These are phyloP conservation scores for Caerostris darwini DNA, from an alignment of 1,140 invertebrate genomes.

Conservation along the genomic window DNA sequence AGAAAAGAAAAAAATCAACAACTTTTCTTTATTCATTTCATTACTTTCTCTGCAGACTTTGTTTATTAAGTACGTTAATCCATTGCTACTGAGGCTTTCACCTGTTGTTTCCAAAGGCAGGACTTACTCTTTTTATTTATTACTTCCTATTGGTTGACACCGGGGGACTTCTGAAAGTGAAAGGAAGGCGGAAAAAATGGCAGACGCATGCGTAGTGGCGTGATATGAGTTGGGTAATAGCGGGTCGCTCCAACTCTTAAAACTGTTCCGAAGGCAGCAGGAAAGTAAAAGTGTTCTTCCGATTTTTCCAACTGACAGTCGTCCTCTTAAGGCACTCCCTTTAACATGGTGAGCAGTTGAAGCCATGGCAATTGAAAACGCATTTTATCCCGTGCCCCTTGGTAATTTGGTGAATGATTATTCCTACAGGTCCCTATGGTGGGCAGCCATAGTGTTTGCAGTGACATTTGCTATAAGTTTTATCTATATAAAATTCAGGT, in stretches of 20 bases:
- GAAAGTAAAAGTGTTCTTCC: conserved; percentile 56
- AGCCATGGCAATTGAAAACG: neutral
- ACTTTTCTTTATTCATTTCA: neutral
- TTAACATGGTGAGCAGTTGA: neutral
- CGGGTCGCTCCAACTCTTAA: conserved; percentile 62
- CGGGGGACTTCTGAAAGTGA: conserved; percentile 39
- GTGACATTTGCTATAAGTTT: conserved; percentile 44
- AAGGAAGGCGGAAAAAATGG: conserved; percentile 54
- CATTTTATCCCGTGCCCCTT: conserved; percentile 41
- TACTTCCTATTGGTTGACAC: conserved; percentile 37
- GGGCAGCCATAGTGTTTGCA: conserved; percentile 50
- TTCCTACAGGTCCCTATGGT: conserved; percentile 64
- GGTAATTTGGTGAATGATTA: conserved; percentile 30
- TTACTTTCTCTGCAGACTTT: no score
- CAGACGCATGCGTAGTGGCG: conserved; percentile 45
- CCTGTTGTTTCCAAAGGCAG: neutral
- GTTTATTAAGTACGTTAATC: no score
- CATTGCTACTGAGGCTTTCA: neutral
- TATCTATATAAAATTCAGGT: conserved; percentile 49
- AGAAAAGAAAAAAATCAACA: neutral
- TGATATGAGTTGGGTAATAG: neutral
- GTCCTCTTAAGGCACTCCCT: neutral
- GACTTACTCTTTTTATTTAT: neutral
- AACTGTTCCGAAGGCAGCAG: neutral
- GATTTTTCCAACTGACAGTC: neutral